Conservation (phyloP, 2,113 vertebrate genomes). For the Ceratotherium simum region DNA sequence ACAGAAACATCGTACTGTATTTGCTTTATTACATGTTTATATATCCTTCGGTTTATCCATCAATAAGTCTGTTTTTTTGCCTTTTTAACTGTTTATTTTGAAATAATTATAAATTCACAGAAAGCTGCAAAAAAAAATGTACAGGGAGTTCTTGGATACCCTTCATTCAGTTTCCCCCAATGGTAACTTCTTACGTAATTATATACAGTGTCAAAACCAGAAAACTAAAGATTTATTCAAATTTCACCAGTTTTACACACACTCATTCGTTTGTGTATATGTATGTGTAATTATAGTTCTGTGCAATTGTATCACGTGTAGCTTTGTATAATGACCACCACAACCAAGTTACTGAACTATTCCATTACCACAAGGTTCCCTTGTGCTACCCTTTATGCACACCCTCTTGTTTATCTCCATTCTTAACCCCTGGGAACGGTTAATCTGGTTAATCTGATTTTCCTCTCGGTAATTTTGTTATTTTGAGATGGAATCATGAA, state of each 20-base stretch:
- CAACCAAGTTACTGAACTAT: not conserved
- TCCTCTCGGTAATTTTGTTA: constrained; percentile 39
- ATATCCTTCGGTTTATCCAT: constrained; percentile 11
- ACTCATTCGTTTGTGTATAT: not conserved
- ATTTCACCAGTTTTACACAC: constrained; percentile 44
- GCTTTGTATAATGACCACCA: not conserved
- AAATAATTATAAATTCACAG: constrained; percentile 46
- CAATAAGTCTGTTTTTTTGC: not conserved
- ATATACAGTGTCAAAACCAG: not conserved
- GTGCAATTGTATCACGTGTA: not conserved
- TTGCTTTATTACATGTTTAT: not conserved
- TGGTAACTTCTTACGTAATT: constrained; percentile 5
- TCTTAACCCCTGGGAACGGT: not conserved
- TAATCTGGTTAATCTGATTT: constrained; percentile 38
- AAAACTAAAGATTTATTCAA: constrained; percentile 43
- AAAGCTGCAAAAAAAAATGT: not conserved
- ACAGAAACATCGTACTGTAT: not conserved
- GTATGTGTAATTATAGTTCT: not conserved
- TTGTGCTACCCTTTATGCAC: not conserved
- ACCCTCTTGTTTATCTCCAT: not conserved
- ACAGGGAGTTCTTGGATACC: not conserved
- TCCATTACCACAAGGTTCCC: not conserved
- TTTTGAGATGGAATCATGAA: constrained; percentile 48
- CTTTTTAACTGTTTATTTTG: constrained; percentile 47
- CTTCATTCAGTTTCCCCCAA: not conserved